Base-by-base conservation (phyloP, 1,140 invertebrate genomes). In the Drosophila repleta region DNA sequence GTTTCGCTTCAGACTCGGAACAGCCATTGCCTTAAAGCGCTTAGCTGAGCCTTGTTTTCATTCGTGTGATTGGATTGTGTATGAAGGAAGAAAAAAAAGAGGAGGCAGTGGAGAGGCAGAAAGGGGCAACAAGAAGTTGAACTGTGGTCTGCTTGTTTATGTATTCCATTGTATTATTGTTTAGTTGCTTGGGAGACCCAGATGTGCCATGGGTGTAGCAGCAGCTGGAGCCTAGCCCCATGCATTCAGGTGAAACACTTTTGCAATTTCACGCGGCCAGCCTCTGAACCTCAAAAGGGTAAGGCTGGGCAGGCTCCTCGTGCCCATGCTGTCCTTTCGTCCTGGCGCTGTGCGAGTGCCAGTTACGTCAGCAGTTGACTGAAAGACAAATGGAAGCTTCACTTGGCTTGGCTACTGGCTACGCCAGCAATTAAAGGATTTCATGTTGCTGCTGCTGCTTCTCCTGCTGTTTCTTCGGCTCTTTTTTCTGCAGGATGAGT, bases 361-460 rank as follows among this genome's bases (percentile, higher is more conserved):
- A 64, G 76, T 61, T 70, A 63, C 56, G 67, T 75, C 76, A 79
- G 64, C 49, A 74, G 62, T 68, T 71, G 82, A 63, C 53, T 66
- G 65, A 56, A 79, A 82, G 83, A 87, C 67, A 87, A 87, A 87
- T 87, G 71, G 75, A 82, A 60, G 74, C 72, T 69, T 72, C 74
- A 43, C 60, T 69, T 66, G 74, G 61, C 78, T 70, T 74, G 76
- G 56, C 73, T 79, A 80, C 68, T 77, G 76, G 68, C 61, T 17
- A 10, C n/a, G 39, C n/a, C 83, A 78, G 74, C 83, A 87, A 87
- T 87, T 87, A 87, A 87, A 87, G 76, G 82, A 82, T 82, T 87
- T 82, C 76, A 80, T 84, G 58, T 78, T 76, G 61, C 57, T 73
- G 57, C 52, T 75, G 15, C 48, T 60, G 8, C 58, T 68, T 2